phyloP scores from a whole-genome alignment of 2,113 vertebrate species.

The Damaliscus lunatus region DNA sequence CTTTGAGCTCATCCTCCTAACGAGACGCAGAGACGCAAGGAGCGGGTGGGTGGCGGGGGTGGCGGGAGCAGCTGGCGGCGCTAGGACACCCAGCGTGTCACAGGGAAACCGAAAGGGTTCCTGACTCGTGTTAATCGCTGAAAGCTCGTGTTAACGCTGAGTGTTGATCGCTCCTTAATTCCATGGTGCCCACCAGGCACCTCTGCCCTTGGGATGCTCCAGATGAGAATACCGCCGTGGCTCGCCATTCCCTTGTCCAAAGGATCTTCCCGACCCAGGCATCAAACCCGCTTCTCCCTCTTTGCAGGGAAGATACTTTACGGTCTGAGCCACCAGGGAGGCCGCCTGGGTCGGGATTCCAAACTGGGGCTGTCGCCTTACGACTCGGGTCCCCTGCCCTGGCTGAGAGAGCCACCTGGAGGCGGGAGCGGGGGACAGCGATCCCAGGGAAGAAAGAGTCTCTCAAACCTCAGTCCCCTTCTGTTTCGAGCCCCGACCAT shows the following conservation, averaged over 20 bases:
- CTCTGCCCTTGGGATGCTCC: neutral
- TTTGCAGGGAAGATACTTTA: neutral
- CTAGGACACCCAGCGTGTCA: neutral
- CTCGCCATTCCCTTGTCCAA: neutral
- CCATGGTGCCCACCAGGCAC: neutral
- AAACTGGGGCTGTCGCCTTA: neutral
- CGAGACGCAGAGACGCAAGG: neutral
- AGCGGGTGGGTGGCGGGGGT: fast-evolving
- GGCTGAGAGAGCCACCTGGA: neutral
- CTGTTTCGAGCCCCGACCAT: neutral
- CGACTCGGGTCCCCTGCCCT: neutral
- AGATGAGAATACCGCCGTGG: neutral
- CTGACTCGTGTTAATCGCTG: neutral
- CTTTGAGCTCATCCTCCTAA: neutral
- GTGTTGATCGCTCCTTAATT: neutral
- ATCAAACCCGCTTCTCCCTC: neutral
- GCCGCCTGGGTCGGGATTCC: neutral
- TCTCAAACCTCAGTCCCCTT: neutral
- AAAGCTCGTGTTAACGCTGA: neutral
- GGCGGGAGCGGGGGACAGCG: neutral
- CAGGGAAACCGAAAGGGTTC: neutral
- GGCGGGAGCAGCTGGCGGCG: fast-evolving
- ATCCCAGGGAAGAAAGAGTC: neutral
- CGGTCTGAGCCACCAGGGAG: neutral
- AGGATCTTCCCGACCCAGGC: neutral